These are phyloP conservation scores for Saccostrea cuccullata DNA, from an alignment of 1,140 invertebrate species.

Conservation along the genomic window DNA sequence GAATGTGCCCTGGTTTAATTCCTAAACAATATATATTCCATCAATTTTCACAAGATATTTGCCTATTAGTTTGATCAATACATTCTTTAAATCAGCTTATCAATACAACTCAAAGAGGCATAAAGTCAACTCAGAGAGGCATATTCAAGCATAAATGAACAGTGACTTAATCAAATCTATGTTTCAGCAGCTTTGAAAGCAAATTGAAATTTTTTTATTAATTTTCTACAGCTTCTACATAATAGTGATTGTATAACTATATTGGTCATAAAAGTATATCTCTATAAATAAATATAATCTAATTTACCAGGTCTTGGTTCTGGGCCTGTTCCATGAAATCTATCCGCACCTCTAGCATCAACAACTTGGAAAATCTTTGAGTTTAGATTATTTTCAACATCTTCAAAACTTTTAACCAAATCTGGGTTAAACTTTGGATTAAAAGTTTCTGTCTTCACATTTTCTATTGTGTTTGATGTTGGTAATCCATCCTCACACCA, in stretches of 20 bases:
- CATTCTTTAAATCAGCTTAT: too few species aligned
- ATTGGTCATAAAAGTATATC: neutral
- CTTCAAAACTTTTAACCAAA: slow-evolving; percentile 69
- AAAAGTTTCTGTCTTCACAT: slow-evolving; percentile 60
- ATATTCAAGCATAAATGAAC: too few species aligned
- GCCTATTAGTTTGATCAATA: too few species aligned
- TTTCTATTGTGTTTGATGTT: slow-evolving; percentile 49
- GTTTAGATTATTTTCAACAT: slow-evolving; percentile 67
- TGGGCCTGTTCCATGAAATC: slow-evolving; percentile 71
- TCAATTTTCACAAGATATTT: too few species aligned
- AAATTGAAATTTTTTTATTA: too few species aligned
- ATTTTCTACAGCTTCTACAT: too few species aligned
- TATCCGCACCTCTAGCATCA: slow-evolving; percentile 70
- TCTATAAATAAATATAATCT: neutral
- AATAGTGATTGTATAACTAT: too few species aligned
- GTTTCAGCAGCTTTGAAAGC: too few species aligned
- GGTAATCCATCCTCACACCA: slow-evolving; percentile 65
- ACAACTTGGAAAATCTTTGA: slow-evolving; percentile 66
- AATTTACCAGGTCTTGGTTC: slow-evolving; percentile 72
- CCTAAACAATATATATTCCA: slow-evolving; percentile 52
- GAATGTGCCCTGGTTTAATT: slow-evolving; percentile 73
- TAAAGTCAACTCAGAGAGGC: too few species aligned
- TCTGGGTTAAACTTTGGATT: slow-evolving; percentile 59
- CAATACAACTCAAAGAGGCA: too few species aligned
- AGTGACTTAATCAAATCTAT: too few species aligned